These are phyloP conservation scores for Apodemia duryi DNA, from an alignment of 2,888 invertebrate species.

Conservation along the genomic window DNA sequence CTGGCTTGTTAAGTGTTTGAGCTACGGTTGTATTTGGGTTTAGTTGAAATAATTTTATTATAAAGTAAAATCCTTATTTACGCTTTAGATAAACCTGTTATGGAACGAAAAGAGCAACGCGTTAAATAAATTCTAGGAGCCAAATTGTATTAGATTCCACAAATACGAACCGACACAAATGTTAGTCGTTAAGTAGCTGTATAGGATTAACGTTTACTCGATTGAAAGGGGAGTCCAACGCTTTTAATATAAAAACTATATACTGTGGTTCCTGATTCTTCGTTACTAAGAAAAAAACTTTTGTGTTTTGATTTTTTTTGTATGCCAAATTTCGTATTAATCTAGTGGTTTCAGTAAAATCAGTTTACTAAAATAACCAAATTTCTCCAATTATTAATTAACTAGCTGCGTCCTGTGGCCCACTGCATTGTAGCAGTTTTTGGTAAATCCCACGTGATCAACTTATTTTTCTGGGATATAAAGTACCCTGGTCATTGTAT, in stretches of 20 bases:
- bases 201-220: conserved; percentile 38
- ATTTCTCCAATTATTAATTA: too few relatives aligned
- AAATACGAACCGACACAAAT: conserved; percentile 51
- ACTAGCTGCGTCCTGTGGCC: too few relatives aligned
- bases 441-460: too few relatives aligned
- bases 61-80: conserved; percentile 39
- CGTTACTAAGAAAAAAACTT: too few relatives aligned
- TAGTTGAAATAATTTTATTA: conserved; percentile 12
- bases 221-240: background rate
- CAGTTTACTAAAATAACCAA: too few relatives aligned
- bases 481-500: too few relatives aligned
- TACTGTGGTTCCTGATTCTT: too few relatives aligned
- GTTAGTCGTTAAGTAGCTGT: conserved; percentile 60
- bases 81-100: conserved; percentile 60
- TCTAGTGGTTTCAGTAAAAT: too few relatives aligned
- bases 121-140: conserved; percentile 50
- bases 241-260: conserved; percentile 10
- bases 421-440: too few relatives aligned
- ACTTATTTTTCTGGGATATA: too few relatives aligned
- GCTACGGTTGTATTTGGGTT: background rate
- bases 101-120: conserved; percentile 62
- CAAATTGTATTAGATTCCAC: conserved; percentile 62
- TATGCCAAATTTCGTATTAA: too few relatives aligned
- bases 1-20: background rate
- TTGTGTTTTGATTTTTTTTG: too few relatives aligned